A percentile compares a stretch with the other conserved stretches of the same genome.
Evolutionary conservation across 2,797 vertebrate genomes (phyloP).

Genomic region (Cyclopterus lumpus): DNA sequence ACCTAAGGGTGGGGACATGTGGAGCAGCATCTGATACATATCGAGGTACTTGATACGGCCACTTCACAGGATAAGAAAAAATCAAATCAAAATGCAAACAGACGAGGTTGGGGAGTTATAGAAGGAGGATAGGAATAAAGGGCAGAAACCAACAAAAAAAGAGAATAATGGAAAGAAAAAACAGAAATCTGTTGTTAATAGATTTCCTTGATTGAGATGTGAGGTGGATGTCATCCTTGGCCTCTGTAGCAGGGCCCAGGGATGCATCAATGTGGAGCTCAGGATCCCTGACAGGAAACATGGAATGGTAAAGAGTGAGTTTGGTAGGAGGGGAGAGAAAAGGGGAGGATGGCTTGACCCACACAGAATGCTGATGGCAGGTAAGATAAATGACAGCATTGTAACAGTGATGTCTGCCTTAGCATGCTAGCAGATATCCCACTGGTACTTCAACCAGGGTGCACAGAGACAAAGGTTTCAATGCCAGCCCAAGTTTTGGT

Average conservation of each 20-base stretch:
- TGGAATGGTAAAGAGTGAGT: slow-evolving; percentile 77
- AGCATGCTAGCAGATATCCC: slow-evolving; percentile 85
- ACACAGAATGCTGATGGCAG: slow-evolving; percentile 74
- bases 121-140: slow-evolving; percentile 66
- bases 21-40: slow-evolving; percentile 99
- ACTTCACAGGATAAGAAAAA: slow-evolving; percentile 83
- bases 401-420: slow-evolving; percentile 79
- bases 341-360: slow-evolving; percentile 47
- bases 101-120: slow-evolving; percentile 80
- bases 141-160: slow-evolving; percentile 62
- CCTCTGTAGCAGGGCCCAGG: slow-evolving; percentile 63
- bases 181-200: slow-evolving; percentile 93
- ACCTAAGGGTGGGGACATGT: slow-evolving; percentile 99
- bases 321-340: slow-evolving; percentile 34
- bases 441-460: slow-evolving; percentile 76
- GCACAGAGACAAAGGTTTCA: slow-evolving; percentile 85
- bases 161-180: slow-evolving; percentile 71
- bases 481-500: slow-evolving; percentile 54
- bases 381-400: slow-evolving; percentile 77
- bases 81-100: slow-evolving; percentile 67
- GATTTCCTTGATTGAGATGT: slow-evolving; percentile 83
- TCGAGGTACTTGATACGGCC: slow-evolving; percentile 99
- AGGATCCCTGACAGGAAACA: slow-evolving; percentile 77
- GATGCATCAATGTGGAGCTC: slow-evolving; percentile 72
- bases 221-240: slow-evolving; percentile 80